Evolutionary conservation across 2,797 vertebrate genomes (phyloP).

Genomic region (Nannoperca obscura): DNA sequence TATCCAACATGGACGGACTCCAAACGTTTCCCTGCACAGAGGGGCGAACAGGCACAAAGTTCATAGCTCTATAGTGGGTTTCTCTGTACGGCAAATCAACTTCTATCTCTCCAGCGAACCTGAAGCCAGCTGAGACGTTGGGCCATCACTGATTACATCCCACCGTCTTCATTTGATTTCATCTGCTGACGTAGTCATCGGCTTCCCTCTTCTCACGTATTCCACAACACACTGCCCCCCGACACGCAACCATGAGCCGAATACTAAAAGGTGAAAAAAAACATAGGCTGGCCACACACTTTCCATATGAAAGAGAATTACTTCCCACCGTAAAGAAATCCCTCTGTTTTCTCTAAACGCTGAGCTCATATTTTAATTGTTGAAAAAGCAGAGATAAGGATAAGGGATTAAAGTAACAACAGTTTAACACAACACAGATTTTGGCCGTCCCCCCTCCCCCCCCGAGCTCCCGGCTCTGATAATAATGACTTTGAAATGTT

Average conservation of each 20-base stretch:
- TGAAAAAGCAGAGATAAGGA: conserved; percentile 50
- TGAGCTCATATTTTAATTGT: conserved; percentile 60
- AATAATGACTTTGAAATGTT: conserved; percentile 48
- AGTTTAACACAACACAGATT: conserved; percentile 51
- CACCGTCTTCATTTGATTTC: conserved; percentile 25
- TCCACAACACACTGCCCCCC: neutral
- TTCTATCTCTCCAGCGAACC: conserved; percentile 44
- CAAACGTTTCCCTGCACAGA: conserved; percentile 45
- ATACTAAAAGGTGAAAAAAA: conserved; percentile 19
- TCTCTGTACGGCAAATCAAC: conserved; percentile 38
- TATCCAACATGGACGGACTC: conserved; percentile 61
- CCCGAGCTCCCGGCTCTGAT: conserved; percentile 17
- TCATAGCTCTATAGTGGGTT: conserved; percentile 56
- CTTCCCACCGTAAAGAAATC: conserved; percentile 28
- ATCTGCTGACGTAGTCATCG: conserved; percentile 1
- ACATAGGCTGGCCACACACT: conserved; percentile 3
- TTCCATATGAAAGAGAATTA: conserved; percentile 29
- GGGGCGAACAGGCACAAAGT: conserved; percentile 46
- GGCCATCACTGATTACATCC: neutral
- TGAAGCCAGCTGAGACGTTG: conserved; percentile 25
- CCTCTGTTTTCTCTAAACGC: conserved; percentile 17
- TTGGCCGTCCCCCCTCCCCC: neutral
- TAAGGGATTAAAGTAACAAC: conserved; percentile 37
- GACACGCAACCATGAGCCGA: conserved; percentile 9
- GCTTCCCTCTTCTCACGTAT: neutral